phyloP scores from a whole-genome alignment of 35 echinoderm and acorn worm species.

The Eucidaris tribuloides region DNA sequence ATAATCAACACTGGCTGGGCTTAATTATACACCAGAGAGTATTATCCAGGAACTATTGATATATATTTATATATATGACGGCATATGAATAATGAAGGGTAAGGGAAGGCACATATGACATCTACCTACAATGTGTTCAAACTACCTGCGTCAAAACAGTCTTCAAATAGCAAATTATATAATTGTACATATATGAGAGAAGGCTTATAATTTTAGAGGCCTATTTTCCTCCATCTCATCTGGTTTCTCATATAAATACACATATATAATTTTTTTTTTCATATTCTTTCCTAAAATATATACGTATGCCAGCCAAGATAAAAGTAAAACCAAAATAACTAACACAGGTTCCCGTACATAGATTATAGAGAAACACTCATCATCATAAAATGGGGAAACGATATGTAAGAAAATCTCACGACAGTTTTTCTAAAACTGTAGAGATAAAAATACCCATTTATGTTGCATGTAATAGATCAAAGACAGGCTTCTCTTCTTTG shows the following conservation, averaged over 20 bases:
- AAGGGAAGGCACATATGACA: conserved; percentile 23
- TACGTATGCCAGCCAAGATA: neutral
- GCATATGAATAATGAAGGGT: neutral
- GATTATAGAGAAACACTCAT: neutral
- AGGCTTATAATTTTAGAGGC: no score
- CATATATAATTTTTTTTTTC: neutral
- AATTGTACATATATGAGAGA: no score
- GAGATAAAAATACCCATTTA: conserved; percentile 19
- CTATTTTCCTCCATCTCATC: no score
- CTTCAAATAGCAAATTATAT: neutral
- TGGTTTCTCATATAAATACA: neutral
- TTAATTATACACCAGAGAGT: no score
- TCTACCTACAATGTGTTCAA: conserved; percentile 15
- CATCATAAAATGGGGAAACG: neutral
- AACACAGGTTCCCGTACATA: neutral
- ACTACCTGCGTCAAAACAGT: conserved; percentile 1
- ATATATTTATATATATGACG: no score
- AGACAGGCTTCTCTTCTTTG: conserved; percentile 16
- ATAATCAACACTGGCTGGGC: no score
- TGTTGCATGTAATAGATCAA: conserved; percentile 25
- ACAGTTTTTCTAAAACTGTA: conserved; percentile 8
- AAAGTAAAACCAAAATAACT: neutral
- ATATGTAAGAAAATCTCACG: neutral
- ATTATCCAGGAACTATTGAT: no score
- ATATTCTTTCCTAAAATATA: neutral